phyloP scores from a whole-genome alignment of 2,113 vertebrate species.

The Ivindomyrus marchei region DNA sequence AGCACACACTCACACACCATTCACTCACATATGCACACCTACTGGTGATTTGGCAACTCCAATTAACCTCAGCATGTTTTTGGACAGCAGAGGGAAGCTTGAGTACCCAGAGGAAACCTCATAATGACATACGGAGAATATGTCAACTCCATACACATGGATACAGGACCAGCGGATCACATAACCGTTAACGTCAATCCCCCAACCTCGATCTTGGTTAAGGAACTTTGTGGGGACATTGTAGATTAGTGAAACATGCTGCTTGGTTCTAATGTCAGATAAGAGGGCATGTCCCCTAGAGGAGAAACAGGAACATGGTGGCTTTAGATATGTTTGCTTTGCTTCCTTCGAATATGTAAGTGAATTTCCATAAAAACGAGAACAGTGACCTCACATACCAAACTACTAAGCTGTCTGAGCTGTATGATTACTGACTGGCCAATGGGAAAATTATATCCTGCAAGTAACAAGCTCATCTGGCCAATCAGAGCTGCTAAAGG shows the following conservation, averaged over 20 bases:
- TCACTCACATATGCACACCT: too few species aligned
- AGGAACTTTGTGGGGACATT: not conserved
- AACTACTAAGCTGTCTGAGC: not conserved
- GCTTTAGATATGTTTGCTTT: not conserved
- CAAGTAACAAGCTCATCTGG: not conserved
- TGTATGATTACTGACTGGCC: not conserved
- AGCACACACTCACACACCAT: too few species aligned
- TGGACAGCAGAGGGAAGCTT: too few species aligned
- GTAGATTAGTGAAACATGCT: not conserved
- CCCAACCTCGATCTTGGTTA: not conserved
- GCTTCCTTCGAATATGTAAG: not conserved
- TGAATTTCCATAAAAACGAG: not conserved
- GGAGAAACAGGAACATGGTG: not conserved
- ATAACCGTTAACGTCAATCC: not conserved
- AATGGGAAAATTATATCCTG: not conserved
- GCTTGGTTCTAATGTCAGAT: not conserved
- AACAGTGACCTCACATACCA: not conserved
- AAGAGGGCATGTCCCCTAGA: not conserved
- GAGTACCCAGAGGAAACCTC: too few species aligned
- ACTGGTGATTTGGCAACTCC: too few species aligned
- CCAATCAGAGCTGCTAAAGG: not conserved
- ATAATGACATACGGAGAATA: too few species aligned
- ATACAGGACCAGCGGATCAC: not conserved
- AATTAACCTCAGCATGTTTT: too few species aligned
- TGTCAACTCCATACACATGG: not conserved